Evolutionary conservation across 2,113 vertebrate species (phyloP).

Genomic region (Platanista minor): DNA sequence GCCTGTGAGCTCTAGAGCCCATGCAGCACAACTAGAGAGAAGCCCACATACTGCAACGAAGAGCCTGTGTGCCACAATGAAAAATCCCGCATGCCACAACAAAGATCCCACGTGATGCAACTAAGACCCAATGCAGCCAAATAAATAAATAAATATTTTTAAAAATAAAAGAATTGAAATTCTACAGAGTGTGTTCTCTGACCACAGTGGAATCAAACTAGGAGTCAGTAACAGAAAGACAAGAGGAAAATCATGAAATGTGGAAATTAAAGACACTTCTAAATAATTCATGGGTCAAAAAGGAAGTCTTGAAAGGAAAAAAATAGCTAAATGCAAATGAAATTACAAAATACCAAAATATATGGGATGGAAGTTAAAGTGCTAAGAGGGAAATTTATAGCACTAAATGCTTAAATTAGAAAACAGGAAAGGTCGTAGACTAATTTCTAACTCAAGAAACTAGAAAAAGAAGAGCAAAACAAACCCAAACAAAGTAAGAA

Average conservation of each 20-base stretch:
- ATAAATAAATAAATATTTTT: too few relatives aligned
- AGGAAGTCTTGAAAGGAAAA: background rate
- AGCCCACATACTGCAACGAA: too few relatives aligned
- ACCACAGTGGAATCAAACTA: background rate
- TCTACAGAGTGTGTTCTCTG: background rate
- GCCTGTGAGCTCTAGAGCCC: too few relatives aligned
- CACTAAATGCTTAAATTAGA: background rate
- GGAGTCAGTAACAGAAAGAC: background rate
- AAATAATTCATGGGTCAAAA: background rate
- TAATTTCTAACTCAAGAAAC: background rate
- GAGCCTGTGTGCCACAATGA: too few relatives aligned
- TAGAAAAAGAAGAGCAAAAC: background rate
- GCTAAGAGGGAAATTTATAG: background rate
- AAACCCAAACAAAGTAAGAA: background rate
- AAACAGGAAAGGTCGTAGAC: background rate
- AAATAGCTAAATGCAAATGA: background rate
- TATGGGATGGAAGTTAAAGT: background rate
- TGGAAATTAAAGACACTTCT: background rate
- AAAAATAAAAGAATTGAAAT: background rate
- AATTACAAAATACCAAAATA: background rate
- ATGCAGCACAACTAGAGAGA: too few relatives aligned
- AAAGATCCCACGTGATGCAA: too few relatives aligned
- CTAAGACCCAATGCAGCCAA: too few relatives aligned
- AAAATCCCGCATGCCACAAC: too few relatives aligned
- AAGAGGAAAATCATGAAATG: background rate